These are phyloP conservation scores for Macrostomum lignano DNA, from an alignment of 1,140 invertebrate genomes.

Conservation along the genomic window DNA sequence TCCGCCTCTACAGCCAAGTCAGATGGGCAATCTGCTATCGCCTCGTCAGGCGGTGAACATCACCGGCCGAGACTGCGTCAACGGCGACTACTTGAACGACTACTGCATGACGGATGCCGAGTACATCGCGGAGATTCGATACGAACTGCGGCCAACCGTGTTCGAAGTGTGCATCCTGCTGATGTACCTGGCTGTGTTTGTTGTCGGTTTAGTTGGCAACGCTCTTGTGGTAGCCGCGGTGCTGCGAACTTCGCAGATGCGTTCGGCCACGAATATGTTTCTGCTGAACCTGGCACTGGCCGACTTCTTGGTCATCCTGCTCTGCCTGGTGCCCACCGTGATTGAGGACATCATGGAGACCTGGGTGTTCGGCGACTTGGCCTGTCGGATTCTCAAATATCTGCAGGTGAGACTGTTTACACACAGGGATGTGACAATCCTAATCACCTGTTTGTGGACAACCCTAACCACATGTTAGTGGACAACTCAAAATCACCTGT, in stretches of 20 bases:
- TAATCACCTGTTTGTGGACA: too few species aligned
- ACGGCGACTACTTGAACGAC: too few species aligned
- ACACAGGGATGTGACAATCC: too few species aligned
- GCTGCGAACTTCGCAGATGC: slow-evolving; percentile 6
- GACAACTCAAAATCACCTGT: too few species aligned
- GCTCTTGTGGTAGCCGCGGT: slow-evolving; percentile 7
- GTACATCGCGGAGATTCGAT: slow-evolving; percentile 33
- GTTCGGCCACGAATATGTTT: slow-evolving; percentile 9
- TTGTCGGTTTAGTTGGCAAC: slow-evolving; percentile 8
- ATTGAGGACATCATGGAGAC: slow-evolving; percentile 66
- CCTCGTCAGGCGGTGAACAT: too few species aligned
- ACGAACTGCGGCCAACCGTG: slow-evolving; percentile 11
- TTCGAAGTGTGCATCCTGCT: background rate
- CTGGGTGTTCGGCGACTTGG: slow-evolving; percentile 48
- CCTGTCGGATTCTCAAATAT: slow-evolving; percentile 54
- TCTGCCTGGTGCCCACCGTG: slow-evolving; percentile 55
- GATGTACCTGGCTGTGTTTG: slow-evolving; percentile 5
- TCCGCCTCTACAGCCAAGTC: too few species aligned
- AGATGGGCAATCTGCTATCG: too few species aligned
- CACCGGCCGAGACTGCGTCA: too few species aligned
- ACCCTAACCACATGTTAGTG: too few species aligned
- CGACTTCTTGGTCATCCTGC: slow-evolving; percentile 57
- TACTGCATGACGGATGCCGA: slow-evolving; percentile 34
- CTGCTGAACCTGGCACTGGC: slow-evolving; percentile 31
- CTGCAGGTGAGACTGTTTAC: too few species aligned